phyloP scores from a whole-genome alignment of 1,140 invertebrate genomes.

The Nephotettix cincticeps region DNA sequence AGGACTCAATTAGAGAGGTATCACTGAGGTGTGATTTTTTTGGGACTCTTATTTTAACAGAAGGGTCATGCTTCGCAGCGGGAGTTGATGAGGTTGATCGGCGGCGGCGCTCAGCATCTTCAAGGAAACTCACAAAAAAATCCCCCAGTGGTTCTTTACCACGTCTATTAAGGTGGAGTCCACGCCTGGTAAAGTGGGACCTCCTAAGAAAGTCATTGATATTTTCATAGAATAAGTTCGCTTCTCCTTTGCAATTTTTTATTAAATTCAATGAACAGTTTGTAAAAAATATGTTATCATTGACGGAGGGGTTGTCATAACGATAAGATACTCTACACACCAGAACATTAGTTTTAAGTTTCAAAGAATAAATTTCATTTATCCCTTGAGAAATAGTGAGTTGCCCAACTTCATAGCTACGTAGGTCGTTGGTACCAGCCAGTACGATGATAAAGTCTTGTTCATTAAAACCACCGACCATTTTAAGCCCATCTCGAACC shows the following conservation, averaged over 20 bases:
- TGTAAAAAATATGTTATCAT: conserved; percentile 12
- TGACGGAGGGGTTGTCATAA: neutral
- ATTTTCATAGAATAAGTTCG: no score
- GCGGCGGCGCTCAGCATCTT: no score
- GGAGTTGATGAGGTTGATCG: no score
- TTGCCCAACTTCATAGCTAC: neutral
- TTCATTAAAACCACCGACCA: neutral
- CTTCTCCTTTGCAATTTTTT: neutral
- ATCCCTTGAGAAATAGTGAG: neutral
- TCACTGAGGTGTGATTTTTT: no score
- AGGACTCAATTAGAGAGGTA: no score
- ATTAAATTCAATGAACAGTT: neutral
- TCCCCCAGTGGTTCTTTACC: conserved; percentile 17
- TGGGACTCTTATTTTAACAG: no score
- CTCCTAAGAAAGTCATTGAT: conserved; percentile 16
- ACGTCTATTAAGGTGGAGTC: conserved; percentile 18
- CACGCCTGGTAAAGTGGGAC: conserved; percentile 18
- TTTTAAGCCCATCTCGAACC: no score
- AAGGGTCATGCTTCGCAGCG: no score
- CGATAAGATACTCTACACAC: neutral
- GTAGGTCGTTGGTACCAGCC: neutral
- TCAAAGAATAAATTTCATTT: neutral
- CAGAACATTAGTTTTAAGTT: conserved; percentile 1
- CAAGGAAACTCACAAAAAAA: no score
- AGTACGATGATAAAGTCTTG: neutral